Conservation (phyloP, 2,113 vertebrate species). For the Ammodytes dubius region DNA sequence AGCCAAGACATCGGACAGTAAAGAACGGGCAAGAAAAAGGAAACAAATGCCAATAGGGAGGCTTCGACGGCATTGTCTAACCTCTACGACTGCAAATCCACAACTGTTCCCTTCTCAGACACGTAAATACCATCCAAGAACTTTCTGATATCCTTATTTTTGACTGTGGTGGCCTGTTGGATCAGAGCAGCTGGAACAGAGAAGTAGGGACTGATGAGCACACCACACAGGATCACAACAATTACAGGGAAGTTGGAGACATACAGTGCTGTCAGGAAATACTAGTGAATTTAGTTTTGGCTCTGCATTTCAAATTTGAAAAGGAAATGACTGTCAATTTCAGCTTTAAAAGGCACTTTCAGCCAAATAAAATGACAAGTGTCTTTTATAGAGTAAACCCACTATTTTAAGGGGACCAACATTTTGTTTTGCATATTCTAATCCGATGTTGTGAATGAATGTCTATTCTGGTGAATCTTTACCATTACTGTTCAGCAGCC, state of each 20-base stretch:
- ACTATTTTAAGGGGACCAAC: too few species aligned
- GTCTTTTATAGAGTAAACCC: too few species aligned
- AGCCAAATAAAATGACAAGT: neutral
- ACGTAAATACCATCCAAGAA: constrained; percentile 99
- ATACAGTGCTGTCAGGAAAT: neutral
- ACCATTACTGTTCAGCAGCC: too few species aligned
- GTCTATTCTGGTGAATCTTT: too few species aligned
- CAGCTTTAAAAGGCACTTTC: neutral
- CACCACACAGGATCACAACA: constrained; percentile 29
- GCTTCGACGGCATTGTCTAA: constrained; percentile 63
- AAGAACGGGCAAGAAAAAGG: neutral
- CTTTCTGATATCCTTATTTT: constrained; percentile 99
- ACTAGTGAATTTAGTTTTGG: neutral
- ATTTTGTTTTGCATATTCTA: too few species aligned
- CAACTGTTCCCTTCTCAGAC: constrained; percentile 97
- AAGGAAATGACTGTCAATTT: neutral
- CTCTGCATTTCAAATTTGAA: neutral
- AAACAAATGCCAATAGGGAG: neutral
- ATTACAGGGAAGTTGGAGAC: neutral
- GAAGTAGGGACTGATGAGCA: constrained; percentile 58
- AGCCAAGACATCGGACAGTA: neutral
- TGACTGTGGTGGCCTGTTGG: constrained; percentile 98
- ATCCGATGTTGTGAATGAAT: too few species aligned
- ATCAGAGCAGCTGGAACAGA: constrained; percentile 94
- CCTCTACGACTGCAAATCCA: constrained; percentile 81